phyloP scores from a whole-genome alignment of 2,888 invertebrate genomes.

The Antheraea assamensis region DNA sequence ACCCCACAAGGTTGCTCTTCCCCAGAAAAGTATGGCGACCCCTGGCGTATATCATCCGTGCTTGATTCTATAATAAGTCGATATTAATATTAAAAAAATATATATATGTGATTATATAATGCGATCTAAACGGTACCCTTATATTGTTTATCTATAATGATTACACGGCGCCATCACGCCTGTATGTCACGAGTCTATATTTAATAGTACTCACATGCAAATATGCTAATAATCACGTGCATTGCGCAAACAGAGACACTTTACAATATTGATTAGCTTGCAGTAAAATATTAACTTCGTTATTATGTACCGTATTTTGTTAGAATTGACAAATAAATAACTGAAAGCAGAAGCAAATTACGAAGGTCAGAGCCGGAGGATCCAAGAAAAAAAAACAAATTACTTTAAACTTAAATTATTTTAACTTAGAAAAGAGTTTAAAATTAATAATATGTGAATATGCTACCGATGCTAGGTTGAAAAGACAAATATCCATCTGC shows the following conservation, averaged over 20 bases:
- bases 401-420: no score
- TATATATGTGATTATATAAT: background rate
- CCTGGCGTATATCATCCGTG: no score
- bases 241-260: slow-evolving; percentile 28
- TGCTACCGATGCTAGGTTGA: no score
- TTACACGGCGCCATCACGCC: slow-evolving; percentile 6
- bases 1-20: no score
- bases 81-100: background rate
- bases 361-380: no score
- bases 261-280: slow-evolving; percentile 6
- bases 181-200: slow-evolving; percentile 45
- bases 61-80: background rate
- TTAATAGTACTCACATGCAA: slow-evolving; percentile 38
- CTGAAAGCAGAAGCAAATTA: no score
- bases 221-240: slow-evolving; percentile 42
- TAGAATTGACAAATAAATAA: background rate
- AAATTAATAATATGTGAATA: no score
- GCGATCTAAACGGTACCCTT: slow-evolving; percentile 19
- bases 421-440: no score
- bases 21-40: no score
- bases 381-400: no score
- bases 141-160: slow-evolving; percentile 14
- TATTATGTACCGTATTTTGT: background rate
- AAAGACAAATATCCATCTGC: no score
- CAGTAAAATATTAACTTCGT: background rate